Evolutionary conservation across 2,888 invertebrate genomes (phyloP), one percentile per base, ranked within the genome.

Genomic region (Sclerodermus sp.): DNA sequence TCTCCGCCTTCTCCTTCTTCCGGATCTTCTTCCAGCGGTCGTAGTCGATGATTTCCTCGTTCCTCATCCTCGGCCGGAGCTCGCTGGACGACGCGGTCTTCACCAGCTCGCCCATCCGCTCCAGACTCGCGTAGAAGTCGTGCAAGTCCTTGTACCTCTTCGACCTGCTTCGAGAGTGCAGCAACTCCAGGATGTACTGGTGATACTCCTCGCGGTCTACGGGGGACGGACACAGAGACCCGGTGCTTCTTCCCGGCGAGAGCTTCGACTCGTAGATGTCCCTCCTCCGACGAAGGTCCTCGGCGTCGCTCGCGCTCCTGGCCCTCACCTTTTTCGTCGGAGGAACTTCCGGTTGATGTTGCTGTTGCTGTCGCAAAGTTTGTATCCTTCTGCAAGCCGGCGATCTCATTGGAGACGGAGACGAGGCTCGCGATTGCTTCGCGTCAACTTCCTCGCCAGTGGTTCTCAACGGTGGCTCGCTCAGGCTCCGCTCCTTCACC

Each of bases 1-100:
- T 85, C 74, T 93, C 91, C 0, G 92, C 92, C 59, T 87, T 84
- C 76, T 92, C 91, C 59, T 89, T 87, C 5, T 84, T 83, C 46
- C 93, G 82, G 16, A 93, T 84, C 76, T 87, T 87, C 71, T 87
- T 89, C 93, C 93, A 93, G 49, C 91, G 84, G 59, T 93, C 93
- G 71, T 89, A 93, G 78, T 93, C 92, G 53, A 93, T 87, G 9
- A 91, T 87, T 73, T 91, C 91, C 64, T 89, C 88, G 67, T 90
- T 88, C 74, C 83, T 86, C 61, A 85, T 82, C 62, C 91, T 82
- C 1, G 90, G 89, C 43, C 87, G 84, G 42, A 90, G 80, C 66
- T 89, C 87, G 39, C 82, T 82, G 0, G 82, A 83, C 0, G 89
- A 89, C 4, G 91, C 89, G 1, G 87, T 86, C 60, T 85, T 85